Conservation (phyloP, 2,797 vertebrate species). For the Zalophus californianus region DNA sequence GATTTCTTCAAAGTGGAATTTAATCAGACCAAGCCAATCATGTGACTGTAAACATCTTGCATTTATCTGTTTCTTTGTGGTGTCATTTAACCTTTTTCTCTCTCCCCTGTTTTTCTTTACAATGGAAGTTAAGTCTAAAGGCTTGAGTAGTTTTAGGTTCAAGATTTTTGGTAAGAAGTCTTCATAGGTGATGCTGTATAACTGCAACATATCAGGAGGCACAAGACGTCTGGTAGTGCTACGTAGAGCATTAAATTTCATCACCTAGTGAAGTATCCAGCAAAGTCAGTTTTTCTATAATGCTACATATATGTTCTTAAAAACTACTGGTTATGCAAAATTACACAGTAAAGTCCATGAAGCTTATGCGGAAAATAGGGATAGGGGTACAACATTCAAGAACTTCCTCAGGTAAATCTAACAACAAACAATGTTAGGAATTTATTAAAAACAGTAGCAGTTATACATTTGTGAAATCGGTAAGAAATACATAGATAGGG, state of each 20-base stretch:
- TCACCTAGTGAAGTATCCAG: background rate
- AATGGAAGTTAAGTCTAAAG: background rate
- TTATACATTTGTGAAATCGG: background rate
- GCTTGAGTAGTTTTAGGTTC: background rate
- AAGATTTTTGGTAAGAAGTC: background rate
- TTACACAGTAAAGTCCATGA: background rate
- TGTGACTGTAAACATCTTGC: background rate
- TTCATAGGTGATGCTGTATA: background rate
- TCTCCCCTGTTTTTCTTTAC: background rate
- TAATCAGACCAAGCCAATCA: background rate
- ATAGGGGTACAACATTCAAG: background rate
- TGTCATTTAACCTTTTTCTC: conserved; percentile 29
- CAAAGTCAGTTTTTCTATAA: background rate
- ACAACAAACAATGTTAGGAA: background rate
- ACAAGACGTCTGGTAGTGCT: background rate
- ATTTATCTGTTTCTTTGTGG: background rate
- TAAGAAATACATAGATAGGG: background rate
- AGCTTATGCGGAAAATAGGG: background rate
- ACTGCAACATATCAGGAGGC: background rate
- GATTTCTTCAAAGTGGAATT: conserved; percentile 27
- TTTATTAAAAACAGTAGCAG: background rate
- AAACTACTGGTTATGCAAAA: background rate
- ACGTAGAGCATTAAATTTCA: background rate
- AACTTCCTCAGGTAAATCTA: background rate
- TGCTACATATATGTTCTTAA: background rate